These are phyloP conservation scores for Cepaea nemoralis DNA, from an alignment of 1,140 invertebrate genomes.

Conservation along the genomic window DNA sequence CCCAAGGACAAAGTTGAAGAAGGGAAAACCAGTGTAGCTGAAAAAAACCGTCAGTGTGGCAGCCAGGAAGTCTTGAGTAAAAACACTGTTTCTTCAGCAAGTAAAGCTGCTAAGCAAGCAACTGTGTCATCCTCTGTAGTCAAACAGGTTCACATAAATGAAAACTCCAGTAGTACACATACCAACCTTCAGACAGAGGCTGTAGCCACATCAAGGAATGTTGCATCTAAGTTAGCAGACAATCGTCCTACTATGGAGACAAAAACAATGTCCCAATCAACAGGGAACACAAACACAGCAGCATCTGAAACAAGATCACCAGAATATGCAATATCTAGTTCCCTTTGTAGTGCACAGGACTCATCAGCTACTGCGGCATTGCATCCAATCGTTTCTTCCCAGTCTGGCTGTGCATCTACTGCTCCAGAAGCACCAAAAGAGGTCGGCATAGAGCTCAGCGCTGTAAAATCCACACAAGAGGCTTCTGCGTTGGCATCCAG, in stretches of 20 bases:
- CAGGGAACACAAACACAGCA: background rate
- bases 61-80: conserved; percentile 49
- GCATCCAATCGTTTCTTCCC: background rate
- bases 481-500: background rate
- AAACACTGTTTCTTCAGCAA: background rate
- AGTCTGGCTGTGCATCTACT: background rate
- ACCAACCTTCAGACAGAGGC: background rate
- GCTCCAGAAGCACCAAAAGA: background rate
- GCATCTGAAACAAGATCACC: background rate
- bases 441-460: background rate
- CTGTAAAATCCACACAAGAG: background rate
- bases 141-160: background rate
- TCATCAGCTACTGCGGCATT: background rate
- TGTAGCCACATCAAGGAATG: background rate
- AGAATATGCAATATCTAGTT: background rate
- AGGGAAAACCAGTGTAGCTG: conserved; percentile 17
- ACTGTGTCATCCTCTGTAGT: background rate
- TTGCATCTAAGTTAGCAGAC: background rate
- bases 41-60: conserved; percentile 45
- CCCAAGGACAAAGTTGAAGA: conserved; percentile 54
- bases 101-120: background rate
- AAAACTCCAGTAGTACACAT: background rate
- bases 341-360: background rate
- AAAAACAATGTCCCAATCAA: background rate
- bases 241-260: no score